Percentiles rank a stretch among this genome's conserved stretches.
phyloP scores from a whole-genome alignment of 2,888 invertebrate species.

The Drosophila cognata region DNA sequence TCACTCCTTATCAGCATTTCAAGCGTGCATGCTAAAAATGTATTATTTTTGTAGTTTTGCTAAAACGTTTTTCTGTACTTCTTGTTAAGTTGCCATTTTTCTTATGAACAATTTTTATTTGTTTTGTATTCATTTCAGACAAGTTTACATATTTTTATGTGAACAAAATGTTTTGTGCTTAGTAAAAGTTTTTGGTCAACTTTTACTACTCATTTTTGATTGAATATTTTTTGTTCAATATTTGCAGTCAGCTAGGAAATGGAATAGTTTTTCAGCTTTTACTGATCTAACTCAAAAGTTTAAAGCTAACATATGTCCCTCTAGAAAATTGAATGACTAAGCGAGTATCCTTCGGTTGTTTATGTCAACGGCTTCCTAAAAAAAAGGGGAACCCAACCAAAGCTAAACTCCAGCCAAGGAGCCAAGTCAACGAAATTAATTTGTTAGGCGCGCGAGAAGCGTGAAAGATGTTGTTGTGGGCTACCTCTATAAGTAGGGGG shows the following conservation, averaged over 20 bases:
- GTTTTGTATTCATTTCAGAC: background rate
- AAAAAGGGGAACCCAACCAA: background rate
- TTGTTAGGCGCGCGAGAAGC: slow-evolving; percentile 52
- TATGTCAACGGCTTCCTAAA: slow-evolving; percentile 43
- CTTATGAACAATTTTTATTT: background rate
- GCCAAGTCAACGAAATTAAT: slow-evolving; percentile 49
- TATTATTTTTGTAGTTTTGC: background rate
- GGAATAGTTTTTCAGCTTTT: background rate
- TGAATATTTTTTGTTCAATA: background rate
- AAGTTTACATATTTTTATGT: background rate
- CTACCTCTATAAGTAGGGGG: slow-evolving; percentile 38
- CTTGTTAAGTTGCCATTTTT: background rate
- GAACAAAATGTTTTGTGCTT: background rate
- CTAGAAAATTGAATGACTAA: background rate
- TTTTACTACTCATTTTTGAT: background rate
- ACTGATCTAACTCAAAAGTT: background rate
- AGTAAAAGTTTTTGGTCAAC: background rate
- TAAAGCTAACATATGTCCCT: background rate
- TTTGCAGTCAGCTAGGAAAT: background rate
- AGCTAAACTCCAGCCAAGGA: background rate
- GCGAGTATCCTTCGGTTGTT: slow-evolving; percentile 22
- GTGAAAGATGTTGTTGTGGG: slow-evolving; percentile 48
- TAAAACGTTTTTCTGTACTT: background rate
- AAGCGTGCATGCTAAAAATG: background rate
- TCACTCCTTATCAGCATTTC: background rate